Base-by-base conservation (phyloP, 2,113 vertebrate species). In the Brevimyrus niger region DNA sequence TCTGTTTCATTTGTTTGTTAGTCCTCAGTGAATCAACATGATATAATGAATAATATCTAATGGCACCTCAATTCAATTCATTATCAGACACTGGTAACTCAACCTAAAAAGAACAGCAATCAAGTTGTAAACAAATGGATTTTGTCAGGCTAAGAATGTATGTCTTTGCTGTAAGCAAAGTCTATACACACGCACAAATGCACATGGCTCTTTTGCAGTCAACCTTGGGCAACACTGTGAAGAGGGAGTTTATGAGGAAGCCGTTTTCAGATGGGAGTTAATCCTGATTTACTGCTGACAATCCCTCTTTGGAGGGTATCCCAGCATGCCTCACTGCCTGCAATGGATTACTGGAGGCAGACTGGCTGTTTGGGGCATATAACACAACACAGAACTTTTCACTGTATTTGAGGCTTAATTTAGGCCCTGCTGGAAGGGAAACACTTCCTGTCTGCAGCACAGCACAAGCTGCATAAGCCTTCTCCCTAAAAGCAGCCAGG, bases 271-370 rank as follows among this genome's bases (percentile, higher is more conserved):
- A 89, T 84, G 35, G 38, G 73, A 73, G 73, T 84, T 89, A 89
- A 89, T 89, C 88, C 88, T 58, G 76, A 82, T 89, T 89, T 89
- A 89, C 46, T 73, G 88, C 69, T 88, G 53, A 87, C 38, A 38
- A 44, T 65, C 69, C 46, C 38, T 88, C 76, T 58, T 80, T 73
- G 50, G 50, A 84, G 50, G 44, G 10, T 55, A 80, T 89, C 73
- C 73, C 73, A 89, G 69, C 48, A 76, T 80, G 65, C 88, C 73
- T 5, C 9, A 31, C 73, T 83, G 48, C 47, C 10, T 5, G 11
- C 17, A 51, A 53, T 31, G 5, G 50, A 87, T 87, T 87, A 87
- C 48, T 38, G 50, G 85, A 87, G 85, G 47, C 50, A 35, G 85
- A 38, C 48, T 31, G 47, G n/a, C 48, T 87, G 50, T 7, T 53